phyloP scores from a whole-genome alignment of 1,140 invertebrate species.

The Aphelinus atriplicis region DNA sequence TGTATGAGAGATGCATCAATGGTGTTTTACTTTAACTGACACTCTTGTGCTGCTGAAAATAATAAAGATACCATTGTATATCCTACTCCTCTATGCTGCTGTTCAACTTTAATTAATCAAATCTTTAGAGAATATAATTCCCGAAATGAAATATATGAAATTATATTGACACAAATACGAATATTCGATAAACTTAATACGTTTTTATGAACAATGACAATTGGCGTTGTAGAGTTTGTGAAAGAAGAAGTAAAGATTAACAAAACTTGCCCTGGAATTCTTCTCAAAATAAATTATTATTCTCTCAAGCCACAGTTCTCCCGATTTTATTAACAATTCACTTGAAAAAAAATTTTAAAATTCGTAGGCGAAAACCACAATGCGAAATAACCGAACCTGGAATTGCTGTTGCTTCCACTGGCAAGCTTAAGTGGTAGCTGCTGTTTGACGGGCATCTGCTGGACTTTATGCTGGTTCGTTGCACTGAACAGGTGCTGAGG shows the following conservation, averaged over 20 bases:
- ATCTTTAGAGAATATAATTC: no score
- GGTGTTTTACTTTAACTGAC: slow-evolving; percentile 24
- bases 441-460: slow-evolving; percentile 76
- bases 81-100: no score
- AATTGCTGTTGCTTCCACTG: slow-evolving; percentile 64
- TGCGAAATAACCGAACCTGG: slow-evolving; percentile 51
- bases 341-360: not conserved
- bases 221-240: no score
- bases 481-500: slow-evolving; percentile 82
- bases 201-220: no score
- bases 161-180: no score
- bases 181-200: no score
- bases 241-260: no score
- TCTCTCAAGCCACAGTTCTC: no score
- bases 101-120: no score
- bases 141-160: no score
- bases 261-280: no score
- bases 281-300: no score
- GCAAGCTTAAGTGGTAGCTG: slow-evolving; percentile 87
- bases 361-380: not conserved
- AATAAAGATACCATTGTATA: slow-evolving; percentile 18
- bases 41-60: slow-evolving; percentile 29
- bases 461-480: slow-evolving; percentile 83
- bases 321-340: not conserved
- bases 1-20: not conserved